Percentiles rank a stretch among this genome's conserved stretches.
These are phyloP conservation scores for Callorhinus ursinus DNA, from an alignment of 2,113 vertebrate species.

Conservation along the genomic window DNA sequence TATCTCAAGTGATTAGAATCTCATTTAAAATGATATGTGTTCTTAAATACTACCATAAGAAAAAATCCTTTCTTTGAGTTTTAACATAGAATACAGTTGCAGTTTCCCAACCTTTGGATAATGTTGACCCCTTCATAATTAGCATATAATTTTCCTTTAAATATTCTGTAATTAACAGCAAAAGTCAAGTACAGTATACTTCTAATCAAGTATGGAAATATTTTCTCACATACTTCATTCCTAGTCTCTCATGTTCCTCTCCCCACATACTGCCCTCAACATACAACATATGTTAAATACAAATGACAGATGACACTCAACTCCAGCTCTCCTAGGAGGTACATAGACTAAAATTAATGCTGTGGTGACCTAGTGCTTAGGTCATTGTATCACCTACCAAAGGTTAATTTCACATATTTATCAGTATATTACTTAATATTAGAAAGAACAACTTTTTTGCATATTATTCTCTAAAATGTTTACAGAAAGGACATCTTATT, in stretches of 20 bases:
- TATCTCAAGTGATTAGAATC: constrained; percentile 1
- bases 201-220: constrained; percentile 28
- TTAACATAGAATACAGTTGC: background rate
- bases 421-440: background rate
- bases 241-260: background rate
- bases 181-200: background rate
- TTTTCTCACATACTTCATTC: background rate
- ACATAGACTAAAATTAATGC: background rate
- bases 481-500: constrained; percentile 43
- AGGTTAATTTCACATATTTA: background rate
- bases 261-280: background rate
- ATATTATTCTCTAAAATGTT: constrained; percentile 51
- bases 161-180: constrained; percentile 24
- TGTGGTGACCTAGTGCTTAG: background rate
- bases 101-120: background rate
- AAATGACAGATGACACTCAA: background rate
- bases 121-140: background rate
- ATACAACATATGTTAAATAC: background rate
- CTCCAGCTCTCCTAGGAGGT: background rate
- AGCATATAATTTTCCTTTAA: constrained; percentile 45
- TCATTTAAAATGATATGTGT: constrained; percentile 15
- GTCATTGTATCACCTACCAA: background rate
- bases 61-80: constrained; percentile 41
- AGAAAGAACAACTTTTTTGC: constrained; percentile 15
- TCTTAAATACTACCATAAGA: constrained; percentile 24